These are phyloP conservation scores for Meliscaeva auricollis DNA, from an alignment of 2,888 invertebrate genomes.

Conservation along the genomic window DNA sequence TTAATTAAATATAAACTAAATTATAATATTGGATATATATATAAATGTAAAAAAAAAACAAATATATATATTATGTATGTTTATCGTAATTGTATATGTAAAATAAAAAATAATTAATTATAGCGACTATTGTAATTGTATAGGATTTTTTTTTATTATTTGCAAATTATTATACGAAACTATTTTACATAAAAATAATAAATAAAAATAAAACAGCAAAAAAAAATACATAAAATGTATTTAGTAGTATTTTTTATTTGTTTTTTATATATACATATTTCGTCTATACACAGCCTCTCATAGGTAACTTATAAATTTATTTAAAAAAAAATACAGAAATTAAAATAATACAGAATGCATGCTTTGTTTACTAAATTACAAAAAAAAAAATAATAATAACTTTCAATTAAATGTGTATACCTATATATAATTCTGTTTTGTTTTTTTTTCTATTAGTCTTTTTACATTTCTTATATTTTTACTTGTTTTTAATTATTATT, in stretches of 20 bases:
- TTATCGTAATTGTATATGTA: constrained; percentile 62
- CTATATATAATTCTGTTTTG: constrained; percentile 26
- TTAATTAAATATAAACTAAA: constrained; percentile 42
- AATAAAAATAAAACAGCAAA: not conserved
- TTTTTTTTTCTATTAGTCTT: constrained; percentile 32
- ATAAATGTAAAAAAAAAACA: constrained; percentile 41
- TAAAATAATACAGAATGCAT: constrained; percentile 37
- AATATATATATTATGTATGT: constrained; percentile 58
- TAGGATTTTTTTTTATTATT: constrained; percentile 72
- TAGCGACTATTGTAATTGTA: constrained; percentile 41
- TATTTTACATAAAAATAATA: constrained; percentile 42
- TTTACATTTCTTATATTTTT: constrained; percentile 44
- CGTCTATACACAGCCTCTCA: constrained; percentile 19
- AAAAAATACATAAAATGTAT: constrained; percentile 34
- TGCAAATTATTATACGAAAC: constrained; percentile 45
- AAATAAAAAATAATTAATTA: constrained; percentile 24
- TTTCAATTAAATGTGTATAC: constrained; percentile 32
- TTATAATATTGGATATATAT: constrained; percentile 58
- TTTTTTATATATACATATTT: not conserved
- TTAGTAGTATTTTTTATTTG: constrained; percentile 27
- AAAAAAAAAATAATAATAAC: not conserved
- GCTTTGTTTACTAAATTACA: constrained; percentile 29
- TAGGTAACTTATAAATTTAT: constrained; percentile 33
- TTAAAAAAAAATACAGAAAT: constrained; percentile 42
- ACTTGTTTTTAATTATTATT: constrained; percentile 44